A percentile compares a stretch with the other conserved stretches of the same genome.
These are phyloP conservation scores for Ernsta delagoae DNA, from an alignment of 2,888 invertebrate genomes.

Conservation along the genomic window DNA sequence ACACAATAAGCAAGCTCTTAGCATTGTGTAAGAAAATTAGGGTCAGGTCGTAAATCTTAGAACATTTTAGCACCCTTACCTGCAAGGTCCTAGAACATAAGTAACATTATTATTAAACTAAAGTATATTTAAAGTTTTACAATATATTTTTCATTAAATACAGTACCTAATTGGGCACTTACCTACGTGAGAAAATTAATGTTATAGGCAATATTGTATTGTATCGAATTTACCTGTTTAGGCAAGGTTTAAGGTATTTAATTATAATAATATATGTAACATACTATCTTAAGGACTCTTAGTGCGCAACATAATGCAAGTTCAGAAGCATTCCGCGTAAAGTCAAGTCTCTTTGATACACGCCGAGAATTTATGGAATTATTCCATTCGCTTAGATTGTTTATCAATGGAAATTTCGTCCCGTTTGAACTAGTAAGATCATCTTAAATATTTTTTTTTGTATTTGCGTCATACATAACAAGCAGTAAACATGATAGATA, in stretches of 20 bases:
- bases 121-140: too few relatives aligned
- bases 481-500: too few relatives aligned
- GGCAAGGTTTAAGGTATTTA: neutral
- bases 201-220: too few relatives aligned
- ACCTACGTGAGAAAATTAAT: too few relatives aligned
- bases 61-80: neutral
- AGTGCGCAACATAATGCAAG: conserved; percentile 16
- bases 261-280: too few relatives aligned
- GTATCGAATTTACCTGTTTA: neutral
- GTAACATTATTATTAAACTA: too few relatives aligned
- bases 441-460: neutral
- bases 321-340: conserved; percentile 23
- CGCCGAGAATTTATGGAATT: conserved; percentile 14
- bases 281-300: conserved; percentile 11
- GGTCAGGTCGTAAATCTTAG: conserved; percentile 26
- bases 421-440: neutral
- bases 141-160: too few relatives aligned
- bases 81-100: neutral
- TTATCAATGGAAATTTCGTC: conserved; percentile 20
- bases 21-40: conserved; percentile 17
- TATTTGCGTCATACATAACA: neutral
- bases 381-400: conserved; percentile 20
- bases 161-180: too few relatives aligned
- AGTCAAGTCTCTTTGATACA: conserved; percentile 27
- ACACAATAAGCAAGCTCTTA: conserved; percentile 5